These are phyloP conservation scores for Archaeoteleia sp. DNA, from an alignment of 2,888 invertebrate species.

Conservation along the genomic window DNA sequence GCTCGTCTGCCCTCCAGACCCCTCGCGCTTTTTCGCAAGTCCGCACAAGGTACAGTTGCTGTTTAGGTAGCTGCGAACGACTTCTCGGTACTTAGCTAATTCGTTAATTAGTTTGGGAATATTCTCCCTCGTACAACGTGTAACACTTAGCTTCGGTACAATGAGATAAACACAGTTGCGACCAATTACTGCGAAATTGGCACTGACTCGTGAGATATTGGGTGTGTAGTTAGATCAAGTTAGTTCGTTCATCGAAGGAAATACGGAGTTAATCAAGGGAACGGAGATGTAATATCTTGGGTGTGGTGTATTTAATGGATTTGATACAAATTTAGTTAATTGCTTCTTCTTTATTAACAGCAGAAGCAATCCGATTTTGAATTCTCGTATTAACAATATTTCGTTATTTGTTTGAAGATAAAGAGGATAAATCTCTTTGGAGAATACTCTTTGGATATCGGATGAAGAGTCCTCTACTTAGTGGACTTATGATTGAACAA, in stretches of 20 bases:
- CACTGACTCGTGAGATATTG: constrained; percentile 24
- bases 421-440: too few relatives aligned
- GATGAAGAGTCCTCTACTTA: too few relatives aligned
- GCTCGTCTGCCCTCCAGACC: background rate
- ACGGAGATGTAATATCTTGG: too few relatives aligned
- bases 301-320: too few relatives aligned
- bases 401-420: too few relatives aligned
- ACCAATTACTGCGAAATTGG: constrained; percentile 35
- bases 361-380: too few relatives aligned
- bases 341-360: too few relatives aligned
- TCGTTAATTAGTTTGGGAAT: constrained; percentile 35
- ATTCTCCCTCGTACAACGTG: background rate
- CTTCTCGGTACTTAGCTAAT: constrained; percentile 35
- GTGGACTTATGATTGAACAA: too few relatives aligned
- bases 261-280: constrained; percentile 32
- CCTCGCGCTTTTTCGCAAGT: constrained; percentile 18
- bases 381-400: too few relatives aligned
- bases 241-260: constrained; percentile 36
- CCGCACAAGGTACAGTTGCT: background rate
- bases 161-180: constrained; percentile 33
- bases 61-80: constrained; percentile 11
- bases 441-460: too few relatives aligned
- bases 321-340: too few relatives aligned
- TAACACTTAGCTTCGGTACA: constrained; percentile 11
- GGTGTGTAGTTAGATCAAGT: constrained; percentile 28